phyloP scores from a whole-genome alignment of 1,140 invertebrate species.

The Meloidogyne hapla region DNA sequence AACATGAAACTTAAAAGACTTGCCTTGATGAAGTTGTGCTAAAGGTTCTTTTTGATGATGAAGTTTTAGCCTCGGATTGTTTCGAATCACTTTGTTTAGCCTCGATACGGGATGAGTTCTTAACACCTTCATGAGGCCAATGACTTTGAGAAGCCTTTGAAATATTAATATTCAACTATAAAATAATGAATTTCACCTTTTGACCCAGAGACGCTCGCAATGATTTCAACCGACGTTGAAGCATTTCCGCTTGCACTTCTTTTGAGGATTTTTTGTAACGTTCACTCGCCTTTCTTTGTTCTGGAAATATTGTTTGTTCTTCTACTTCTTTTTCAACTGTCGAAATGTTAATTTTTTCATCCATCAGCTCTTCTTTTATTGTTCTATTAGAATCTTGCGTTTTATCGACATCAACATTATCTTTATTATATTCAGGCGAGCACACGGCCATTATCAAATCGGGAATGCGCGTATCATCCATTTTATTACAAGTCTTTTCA shows the following conservation, averaged over 20 bases:
- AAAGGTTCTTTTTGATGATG: neutral
- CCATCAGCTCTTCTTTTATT: neutral
- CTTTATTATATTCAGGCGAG: neutral
- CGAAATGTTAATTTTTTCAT: neutral
- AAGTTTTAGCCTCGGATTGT: neutral
- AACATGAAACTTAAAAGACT: neutral
- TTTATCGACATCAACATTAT: neutral
- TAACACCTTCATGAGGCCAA: neutral
- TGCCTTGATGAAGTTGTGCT: neutral
- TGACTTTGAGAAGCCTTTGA: neutral
- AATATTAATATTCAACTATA: neutral
- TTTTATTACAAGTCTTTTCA: neutral
- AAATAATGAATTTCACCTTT: neutral
- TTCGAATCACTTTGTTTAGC: neutral
- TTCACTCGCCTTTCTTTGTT: neutral
- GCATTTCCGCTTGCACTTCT: neutral
- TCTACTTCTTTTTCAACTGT: neutral
- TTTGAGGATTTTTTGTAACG: neutral
- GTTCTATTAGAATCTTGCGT: neutral
- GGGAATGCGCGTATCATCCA: neutral
- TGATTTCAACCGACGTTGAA: neutral
- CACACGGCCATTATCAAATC: slow-evolving; percentile 5
- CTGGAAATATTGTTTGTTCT: neutral
- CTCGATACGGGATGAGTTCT: neutral
- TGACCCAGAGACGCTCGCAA: neutral